phyloP scores from a whole-genome alignment of 2,888 invertebrate species.

The Rhopalosiphum nymphaeae region DNA sequence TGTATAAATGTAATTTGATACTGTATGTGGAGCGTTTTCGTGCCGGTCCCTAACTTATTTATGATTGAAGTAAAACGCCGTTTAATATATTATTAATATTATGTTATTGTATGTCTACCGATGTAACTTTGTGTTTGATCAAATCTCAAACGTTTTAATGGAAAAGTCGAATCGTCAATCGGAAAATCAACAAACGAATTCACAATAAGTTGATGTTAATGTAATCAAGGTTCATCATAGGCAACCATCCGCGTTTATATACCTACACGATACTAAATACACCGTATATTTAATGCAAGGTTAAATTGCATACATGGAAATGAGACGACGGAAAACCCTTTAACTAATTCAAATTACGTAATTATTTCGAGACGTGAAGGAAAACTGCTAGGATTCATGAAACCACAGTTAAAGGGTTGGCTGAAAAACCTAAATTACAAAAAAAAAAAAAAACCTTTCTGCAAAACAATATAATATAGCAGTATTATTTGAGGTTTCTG shows the following conservation, averaged over 20 bases:
- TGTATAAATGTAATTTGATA: not conserved
- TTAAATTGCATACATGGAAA: not conserved
- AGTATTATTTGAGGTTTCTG: not conserved
- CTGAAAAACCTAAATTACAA: not conserved
- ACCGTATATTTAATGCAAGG: not conserved
- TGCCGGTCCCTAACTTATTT: not conserved
- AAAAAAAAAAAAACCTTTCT: not conserved
- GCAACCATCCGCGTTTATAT: not conserved
- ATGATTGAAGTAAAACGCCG: not conserved
- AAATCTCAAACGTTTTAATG: not conserved
- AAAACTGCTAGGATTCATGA: not conserved
- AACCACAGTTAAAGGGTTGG: not conserved
- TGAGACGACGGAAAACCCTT: not conserved
- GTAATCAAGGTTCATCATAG: not conserved
- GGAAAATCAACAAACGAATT: not conserved
- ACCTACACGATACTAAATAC: not conserved
- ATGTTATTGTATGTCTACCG: not conserved
- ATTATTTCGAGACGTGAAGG: not conserved
- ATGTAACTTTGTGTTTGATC: not conserved
- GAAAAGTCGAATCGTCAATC: not conserved
- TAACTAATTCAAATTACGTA: not conserved
- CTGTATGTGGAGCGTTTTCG: not conserved
- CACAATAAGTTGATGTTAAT: slow-evolving; percentile 19
- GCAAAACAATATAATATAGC: not conserved
- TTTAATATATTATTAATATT: not conserved